Base-by-base conservation (phyloP, 2,113 vertebrate species). In the Electrona antarctica region DNA sequence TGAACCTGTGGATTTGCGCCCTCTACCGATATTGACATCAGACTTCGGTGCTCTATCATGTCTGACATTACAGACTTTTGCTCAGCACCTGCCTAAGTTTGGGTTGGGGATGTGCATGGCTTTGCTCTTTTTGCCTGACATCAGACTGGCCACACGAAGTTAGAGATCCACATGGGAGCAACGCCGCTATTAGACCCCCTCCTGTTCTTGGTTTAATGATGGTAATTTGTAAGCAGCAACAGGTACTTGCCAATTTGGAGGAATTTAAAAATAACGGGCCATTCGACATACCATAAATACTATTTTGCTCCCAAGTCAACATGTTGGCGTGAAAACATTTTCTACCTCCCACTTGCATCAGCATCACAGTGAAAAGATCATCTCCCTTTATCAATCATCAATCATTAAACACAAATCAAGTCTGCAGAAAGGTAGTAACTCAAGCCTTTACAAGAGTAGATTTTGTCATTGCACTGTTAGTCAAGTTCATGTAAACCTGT, bases 401-500 rank as follows among this genome's bases (percentile, higher is more conserved):
- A 73, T n/a, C 51, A 54, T 69, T 63, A 48, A 62, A 77, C 69
- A 57, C 7, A 33, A 77, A 65, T 73, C 47, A 60, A 52, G 73
- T 75, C 68, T 78, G 55, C 72, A 82, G 52, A 75, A 74, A 45
- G 11, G 29, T 28, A 11, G 41, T 11, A 64, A 46, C n/a, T 13
- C n/a, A 64, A 61, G 66, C 59, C 48, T 71, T 52, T 64, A 65
- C 52, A 52, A 51, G 71, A 87, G 83, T 10, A 64, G 86, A 66
- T 89, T 33, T 73, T 49, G 76, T 89, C 88, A 89, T 90, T 83
- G 81, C 86, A 88, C 89, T 74, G 62, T 61, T 70, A 82, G 80
- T 57, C 51, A 80, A 70, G 60, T 60, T 71, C 61, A 54, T n/a
- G 52, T 51, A 33, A 41, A 71, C 28, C 51, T 55, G 57, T 64